phyloP scores from a whole-genome alignment of 2,113 vertebrate genomes.

The Hippocampus zosterae region DNA sequence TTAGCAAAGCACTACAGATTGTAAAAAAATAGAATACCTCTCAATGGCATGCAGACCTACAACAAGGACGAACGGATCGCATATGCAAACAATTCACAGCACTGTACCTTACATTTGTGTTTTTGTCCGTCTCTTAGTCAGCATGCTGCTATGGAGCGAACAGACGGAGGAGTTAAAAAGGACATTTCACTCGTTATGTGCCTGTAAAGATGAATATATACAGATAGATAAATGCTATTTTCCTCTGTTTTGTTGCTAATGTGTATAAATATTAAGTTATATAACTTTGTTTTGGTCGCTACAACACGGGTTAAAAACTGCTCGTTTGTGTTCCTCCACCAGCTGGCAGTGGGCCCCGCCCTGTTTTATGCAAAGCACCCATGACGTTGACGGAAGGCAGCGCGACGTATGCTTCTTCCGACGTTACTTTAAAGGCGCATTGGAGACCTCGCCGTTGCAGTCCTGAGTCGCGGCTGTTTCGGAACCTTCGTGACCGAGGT shows the following conservation, averaged over 20 bases:
- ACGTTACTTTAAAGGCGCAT: slow-evolving; percentile 66
- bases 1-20: too few relatives aligned
- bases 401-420: slow-evolving; percentile 47
- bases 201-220: too few relatives aligned
- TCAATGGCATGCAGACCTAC: too few relatives aligned
- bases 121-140: too few relatives aligned
- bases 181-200: too few relatives aligned
- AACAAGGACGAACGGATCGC: too few relatives aligned
- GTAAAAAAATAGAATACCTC: too few relatives aligned
- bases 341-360: slow-evolving; percentile 18
- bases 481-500: slow-evolving; percentile 34
- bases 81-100: too few relatives aligned
- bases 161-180: too few relatives aligned
- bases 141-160: too few relatives aligned
- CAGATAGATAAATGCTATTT: not conserved
- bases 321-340: slow-evolving; percentile 7
- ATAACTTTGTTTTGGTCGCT: not conserved
- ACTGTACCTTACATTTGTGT: too few relatives aligned
- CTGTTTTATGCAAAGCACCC: slow-evolving; percentile 36
- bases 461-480: slow-evolving; percentile 31
- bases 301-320: not conserved
- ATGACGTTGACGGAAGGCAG: slow-evolving; percentile 55
- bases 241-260: not conserved
- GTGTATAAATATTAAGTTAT: not conserved
- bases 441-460: slow-evolving; percentile 48